Conservation (phyloP, 2,113 vertebrate genomes). For the Larimichthys polyactis region DNA sequence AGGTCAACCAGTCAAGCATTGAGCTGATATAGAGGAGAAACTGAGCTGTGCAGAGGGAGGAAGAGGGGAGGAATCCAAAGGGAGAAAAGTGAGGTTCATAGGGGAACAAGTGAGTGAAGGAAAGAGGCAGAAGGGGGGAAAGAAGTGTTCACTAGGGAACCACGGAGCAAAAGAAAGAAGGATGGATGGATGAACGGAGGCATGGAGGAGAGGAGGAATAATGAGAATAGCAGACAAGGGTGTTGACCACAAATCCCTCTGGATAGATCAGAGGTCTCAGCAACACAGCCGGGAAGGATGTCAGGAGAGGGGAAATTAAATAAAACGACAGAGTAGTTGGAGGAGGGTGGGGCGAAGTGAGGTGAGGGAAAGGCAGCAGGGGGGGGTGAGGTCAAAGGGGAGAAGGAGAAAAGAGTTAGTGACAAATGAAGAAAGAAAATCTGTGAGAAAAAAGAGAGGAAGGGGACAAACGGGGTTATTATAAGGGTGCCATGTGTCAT, state of each 20-base stretch:
- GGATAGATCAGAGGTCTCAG: conserved; percentile 67
- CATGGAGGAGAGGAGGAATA: conserved; percentile 69
- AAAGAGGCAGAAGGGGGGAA: conserved; percentile 41
- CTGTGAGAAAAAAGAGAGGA: conserved; percentile 18
- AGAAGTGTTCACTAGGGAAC: conserved; percentile 60
- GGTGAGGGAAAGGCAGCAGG: conserved; percentile 30
- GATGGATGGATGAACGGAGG: conserved; percentile 59
- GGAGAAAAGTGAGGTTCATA: conserved; percentile 57
- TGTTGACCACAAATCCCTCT: conserved; percentile 77
- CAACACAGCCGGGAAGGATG: conserved; percentile 61
- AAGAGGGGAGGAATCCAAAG: conserved; percentile 47
- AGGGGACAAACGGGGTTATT: conserved; percentile 38
- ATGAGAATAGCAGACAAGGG: conserved; percentile 82
- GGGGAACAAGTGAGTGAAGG: conserved; percentile 63
- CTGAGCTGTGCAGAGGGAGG: conserved; percentile 45
- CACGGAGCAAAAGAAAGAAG: conserved; percentile 43
- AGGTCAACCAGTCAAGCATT: conserved; percentile 35
- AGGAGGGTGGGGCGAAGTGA: conserved; percentile 13
- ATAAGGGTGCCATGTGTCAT: conserved; percentile 38
- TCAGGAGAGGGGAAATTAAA: conserved; percentile 62
- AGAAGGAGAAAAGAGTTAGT: conserved; percentile 47
- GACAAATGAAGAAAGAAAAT: conserved; percentile 64
- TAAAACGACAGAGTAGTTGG: conserved; percentile 47
- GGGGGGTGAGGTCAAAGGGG: conserved; percentile 44
- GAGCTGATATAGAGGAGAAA: conserved; percentile 45